A percentile compares a stretch with the other conserved stretches of the same genome.
Evolutionary conservation across 2,113 vertebrate genomes (phyloP).

Genomic region (Mellivora capensis): DNA sequence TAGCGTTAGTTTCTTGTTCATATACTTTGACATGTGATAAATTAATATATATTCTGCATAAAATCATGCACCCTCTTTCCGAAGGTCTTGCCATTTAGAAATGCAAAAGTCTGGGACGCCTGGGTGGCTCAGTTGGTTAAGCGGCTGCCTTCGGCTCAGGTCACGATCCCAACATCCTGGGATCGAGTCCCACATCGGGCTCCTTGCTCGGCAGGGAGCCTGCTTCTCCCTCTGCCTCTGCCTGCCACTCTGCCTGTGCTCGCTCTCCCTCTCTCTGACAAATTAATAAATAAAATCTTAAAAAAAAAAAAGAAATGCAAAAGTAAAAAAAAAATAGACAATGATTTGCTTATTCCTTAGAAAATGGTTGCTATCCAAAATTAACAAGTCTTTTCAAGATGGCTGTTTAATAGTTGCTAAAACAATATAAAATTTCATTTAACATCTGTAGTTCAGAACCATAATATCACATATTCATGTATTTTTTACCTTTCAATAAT

Average conservation of each 20-base stretch:
- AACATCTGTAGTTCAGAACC: neutral
- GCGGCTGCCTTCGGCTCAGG: too few species aligned
- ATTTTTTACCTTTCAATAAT: constrained; percentile 19
- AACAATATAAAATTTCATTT: constrained; percentile 36
- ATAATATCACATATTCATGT: neutral
- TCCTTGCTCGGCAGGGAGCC: too few species aligned
- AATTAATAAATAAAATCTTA: too few species aligned
- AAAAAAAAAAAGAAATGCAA: neutral
- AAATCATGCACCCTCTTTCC: neutral
- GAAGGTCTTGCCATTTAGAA: constrained; percentile 2
- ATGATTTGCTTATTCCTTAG: neutral
- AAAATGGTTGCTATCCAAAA: constrained; percentile 12
- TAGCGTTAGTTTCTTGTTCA: neutral
- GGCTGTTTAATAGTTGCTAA: neutral
- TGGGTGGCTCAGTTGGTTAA: too few species aligned
- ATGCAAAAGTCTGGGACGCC: neutral
- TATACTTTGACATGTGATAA: neutral
- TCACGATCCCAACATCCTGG: too few species aligned
- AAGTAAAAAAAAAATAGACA: neutral
- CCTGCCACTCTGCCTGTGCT: too few species aligned
- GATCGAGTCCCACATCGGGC: too few species aligned
- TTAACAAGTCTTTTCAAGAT: constrained; percentile 15
- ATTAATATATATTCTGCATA: neutral
- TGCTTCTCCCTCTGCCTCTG: too few species aligned
- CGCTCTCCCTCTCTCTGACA: too few species aligned